These are phyloP conservation scores for Netelia inedita DNA, from an alignment of 2,888 invertebrate genomes.

Conservation along the genomic window DNA sequence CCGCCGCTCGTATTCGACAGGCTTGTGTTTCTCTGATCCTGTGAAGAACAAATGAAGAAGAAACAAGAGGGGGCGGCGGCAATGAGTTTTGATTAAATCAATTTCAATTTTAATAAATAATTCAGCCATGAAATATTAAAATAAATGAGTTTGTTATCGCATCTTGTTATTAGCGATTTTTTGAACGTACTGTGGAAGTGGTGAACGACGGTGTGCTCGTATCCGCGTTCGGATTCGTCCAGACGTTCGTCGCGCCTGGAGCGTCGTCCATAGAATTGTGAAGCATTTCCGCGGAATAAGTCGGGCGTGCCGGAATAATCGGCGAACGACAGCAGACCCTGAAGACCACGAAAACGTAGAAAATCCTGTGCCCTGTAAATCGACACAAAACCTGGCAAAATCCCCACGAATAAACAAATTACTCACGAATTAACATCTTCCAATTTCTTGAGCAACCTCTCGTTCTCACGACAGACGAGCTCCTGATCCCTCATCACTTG, in stretches of 20 bases:
- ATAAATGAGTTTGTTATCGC: neutral
- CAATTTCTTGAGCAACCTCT: constrained; percentile 93
- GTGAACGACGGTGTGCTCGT: constrained; percentile 71
- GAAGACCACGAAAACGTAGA: constrained; percentile 75
- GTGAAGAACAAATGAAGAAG: constrained; percentile 19
- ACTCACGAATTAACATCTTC: constrained; percentile 95
- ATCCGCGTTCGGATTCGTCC: constrained; percentile 89
- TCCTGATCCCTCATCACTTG: constrained; percentile 95
- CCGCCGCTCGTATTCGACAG: constrained; percentile 83
- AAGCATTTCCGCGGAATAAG: constrained; percentile 88
- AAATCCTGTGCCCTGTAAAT: constrained; percentile 66
- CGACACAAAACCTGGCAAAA: constrained; percentile 43
- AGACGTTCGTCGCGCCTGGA: constrained; percentile 87
- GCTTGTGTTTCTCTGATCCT: constrained; percentile 74
- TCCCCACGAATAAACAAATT: constrained; percentile 10
- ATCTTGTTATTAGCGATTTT: neutral
- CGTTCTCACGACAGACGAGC: constrained; percentile 95
- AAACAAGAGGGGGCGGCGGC: neutral
- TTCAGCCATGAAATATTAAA: too few relatives aligned
- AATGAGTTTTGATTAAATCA: neutral
- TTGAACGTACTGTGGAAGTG: constrained; percentile 74
- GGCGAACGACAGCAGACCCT: constrained; percentile 94
- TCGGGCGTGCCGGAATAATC: constrained; percentile 91
- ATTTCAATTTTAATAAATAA: too few relatives aligned
- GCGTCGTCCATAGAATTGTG: constrained; percentile 79